A percentile compares a stretch with the other conserved stretches of the same genome.
Evolutionary conservation across 1,140 invertebrate genomes (phyloP).

Genomic region (Pectinophora gossypiella): DNA sequence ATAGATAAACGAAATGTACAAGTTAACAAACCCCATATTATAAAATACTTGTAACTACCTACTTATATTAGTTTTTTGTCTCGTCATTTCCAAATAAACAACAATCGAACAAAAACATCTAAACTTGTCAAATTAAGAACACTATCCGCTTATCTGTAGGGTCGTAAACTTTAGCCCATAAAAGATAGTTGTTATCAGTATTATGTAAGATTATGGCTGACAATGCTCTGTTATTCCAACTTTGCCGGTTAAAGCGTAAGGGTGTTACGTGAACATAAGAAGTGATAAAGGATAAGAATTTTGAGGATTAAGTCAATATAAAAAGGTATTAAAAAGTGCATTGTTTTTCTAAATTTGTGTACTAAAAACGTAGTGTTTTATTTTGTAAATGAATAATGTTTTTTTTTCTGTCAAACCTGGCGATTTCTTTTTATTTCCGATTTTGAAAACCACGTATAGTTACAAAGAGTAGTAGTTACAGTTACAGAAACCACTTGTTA

Average conservation of each 20-base stretch:
- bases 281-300: not conserved
- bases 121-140: not conserved
- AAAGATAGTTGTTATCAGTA: slow-evolving; percentile 7
- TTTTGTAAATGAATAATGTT: too few relatives aligned
- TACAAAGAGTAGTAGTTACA: not conserved
- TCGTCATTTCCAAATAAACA: too few relatives aligned
- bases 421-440: not conserved
- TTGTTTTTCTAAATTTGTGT: too few relatives aligned
- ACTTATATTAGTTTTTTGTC: too few relatives aligned
- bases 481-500: not conserved
- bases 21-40: too few relatives aligned
- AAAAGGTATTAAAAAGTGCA: too few relatives aligned
- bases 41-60: too few relatives aligned
- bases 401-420: too few relatives aligned
- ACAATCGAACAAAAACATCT: not conserved
- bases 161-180: slow-evolving; percentile 23
- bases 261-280: not conserved
- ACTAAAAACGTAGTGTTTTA: too few relatives aligned
- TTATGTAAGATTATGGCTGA: not conserved
- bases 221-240: not conserved
- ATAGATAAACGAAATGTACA: not conserved
- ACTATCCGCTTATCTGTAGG: slow-evolving; percentile 7
- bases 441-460: not conserved
- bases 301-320: not conserved
- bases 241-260: not conserved